phyloP scores from a whole-genome alignment of 2,113 vertebrate genomes.

The Tragulus kanchil region DNA sequence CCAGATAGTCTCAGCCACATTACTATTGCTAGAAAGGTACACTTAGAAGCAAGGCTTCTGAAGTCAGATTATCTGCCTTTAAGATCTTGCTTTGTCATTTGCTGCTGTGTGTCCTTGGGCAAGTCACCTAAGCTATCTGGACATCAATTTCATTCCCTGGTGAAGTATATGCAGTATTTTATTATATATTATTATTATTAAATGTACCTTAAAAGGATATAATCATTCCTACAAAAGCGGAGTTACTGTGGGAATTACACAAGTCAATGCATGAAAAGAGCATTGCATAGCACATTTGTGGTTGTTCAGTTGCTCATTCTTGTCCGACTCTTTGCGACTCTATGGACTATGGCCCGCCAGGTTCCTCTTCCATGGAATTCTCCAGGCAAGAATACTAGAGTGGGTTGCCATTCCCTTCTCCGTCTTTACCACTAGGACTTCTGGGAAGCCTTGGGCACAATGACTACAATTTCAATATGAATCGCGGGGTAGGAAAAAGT shows the following conservation, averaged over 20 bases:
- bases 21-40: not conserved
- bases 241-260: not conserved
- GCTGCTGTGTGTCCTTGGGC: not conserved
- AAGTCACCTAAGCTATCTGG: not conserved
- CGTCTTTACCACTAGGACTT: not conserved
- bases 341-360: too few species aligned
- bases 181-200: not conserved
- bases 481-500: not conserved
- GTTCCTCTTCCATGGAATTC: too few species aligned
- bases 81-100: not conserved
- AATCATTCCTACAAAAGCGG: not conserved
- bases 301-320: too few species aligned
- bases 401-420: too few species aligned
- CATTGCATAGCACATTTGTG: not conserved
- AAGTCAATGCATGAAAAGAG: not conserved
- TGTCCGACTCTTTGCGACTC: too few species aligned
- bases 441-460: not conserved
- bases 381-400: too few species aligned
- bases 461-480: not conserved
- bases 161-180: not conserved
- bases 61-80: constrained; percentile 23
- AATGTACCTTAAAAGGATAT: not conserved
- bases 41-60: not conserved
- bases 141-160: not conserved
- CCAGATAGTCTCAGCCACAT: not conserved